Percentiles rank a stretch among this genome's conserved stretches.
These are phyloP conservation scores for Hippoglossus stenolepis DNA, from an alignment of 2,113 vertebrate genomes.

Conservation along the genomic window DNA sequence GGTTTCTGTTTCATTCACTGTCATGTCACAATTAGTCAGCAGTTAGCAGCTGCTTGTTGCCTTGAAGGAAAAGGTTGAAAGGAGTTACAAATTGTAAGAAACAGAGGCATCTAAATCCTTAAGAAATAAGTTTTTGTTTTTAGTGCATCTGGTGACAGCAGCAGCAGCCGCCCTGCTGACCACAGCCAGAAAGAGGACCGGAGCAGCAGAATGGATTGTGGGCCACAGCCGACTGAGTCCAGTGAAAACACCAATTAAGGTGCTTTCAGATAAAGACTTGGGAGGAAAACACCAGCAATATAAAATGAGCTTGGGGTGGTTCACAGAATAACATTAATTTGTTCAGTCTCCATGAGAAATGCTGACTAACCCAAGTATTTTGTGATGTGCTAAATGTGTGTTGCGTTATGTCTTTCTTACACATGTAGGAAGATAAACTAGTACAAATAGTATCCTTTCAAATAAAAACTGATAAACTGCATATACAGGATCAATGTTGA, in stretches of 20 bases:
- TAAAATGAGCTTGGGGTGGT: neutral
- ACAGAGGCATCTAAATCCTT: neutral
- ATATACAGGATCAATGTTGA: neutral
- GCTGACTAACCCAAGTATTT: neutral
- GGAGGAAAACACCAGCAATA: neutral
- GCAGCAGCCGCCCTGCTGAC: neutral
- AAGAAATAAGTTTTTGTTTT: neutral
- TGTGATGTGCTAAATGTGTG: neutral
- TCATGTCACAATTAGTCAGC: too few relatives aligned
- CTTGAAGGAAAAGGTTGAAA: neutral
- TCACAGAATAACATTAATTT: neutral
- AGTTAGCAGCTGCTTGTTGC: too few relatives aligned
- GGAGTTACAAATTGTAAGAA: neutral
- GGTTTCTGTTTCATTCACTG: too few relatives aligned
- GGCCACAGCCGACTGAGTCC: neutral
- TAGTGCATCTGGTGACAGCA: neutral
- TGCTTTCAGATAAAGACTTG: neutral
- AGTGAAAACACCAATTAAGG: slow-evolving; percentile 11
- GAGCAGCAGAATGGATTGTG: neutral
- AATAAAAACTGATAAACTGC: neutral
- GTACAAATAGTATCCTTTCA: neutral
- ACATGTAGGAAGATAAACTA: neutral
- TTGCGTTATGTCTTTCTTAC: neutral
- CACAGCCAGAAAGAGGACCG: neutral
- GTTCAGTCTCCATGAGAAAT: neutral